phyloP scores from a whole-genome alignment of 1,140 invertebrate genomes.

The Dreissena polymorpha region DNA sequence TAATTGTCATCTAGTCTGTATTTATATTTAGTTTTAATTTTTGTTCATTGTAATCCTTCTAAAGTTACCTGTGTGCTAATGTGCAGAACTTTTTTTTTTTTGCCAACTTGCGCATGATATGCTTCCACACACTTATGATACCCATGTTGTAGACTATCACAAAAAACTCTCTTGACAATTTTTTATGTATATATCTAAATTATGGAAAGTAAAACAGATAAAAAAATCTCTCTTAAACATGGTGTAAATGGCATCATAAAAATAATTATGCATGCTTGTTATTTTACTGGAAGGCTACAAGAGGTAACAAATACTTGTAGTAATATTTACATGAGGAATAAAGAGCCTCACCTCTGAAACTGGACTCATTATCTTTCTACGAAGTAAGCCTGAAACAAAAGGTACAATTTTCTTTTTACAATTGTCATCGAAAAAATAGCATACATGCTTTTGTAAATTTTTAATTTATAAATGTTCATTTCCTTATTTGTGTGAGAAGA shows the following conservation, averaged over 20 bases:
- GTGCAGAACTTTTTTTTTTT: background rate
- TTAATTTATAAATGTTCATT: no score
- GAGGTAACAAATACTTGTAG: background rate
- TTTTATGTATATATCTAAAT: background rate
- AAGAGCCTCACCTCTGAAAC: constrained; percentile 28
- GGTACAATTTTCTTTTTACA: no score
- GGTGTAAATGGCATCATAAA: background rate
- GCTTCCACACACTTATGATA: background rate
- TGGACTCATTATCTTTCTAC: constrained; percentile 41
- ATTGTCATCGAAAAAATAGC: no score
- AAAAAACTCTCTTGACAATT: background rate
- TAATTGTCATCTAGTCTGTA: no score
- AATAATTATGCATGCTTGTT: background rate
- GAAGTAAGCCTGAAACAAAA: constrained; percentile 20
- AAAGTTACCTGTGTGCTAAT: background rate
- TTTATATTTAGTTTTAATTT: no score
- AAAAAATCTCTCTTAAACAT: background rate
- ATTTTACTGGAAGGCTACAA: background rate
- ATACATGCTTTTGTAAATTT: no score
- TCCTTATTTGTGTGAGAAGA: no score
- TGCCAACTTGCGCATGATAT: background rate
- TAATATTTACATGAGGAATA: no score
- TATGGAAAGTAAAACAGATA: background rate
- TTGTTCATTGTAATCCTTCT: background rate
- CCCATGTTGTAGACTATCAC: background rate